Base-by-base conservation (phyloP, 2,888 invertebrate genomes). In the Encarsia formosa region DNA sequence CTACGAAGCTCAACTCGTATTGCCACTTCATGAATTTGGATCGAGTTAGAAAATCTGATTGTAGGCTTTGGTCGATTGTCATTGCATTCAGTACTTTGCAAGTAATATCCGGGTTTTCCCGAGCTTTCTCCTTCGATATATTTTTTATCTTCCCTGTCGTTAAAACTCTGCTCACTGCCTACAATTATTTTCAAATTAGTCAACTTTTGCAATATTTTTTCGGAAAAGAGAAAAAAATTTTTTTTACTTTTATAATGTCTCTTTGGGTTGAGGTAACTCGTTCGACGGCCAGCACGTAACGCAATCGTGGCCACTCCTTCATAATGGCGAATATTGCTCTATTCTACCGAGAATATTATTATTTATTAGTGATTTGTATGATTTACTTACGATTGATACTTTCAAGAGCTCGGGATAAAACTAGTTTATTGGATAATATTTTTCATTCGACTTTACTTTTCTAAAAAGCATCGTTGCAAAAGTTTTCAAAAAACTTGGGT, bases 201-300 rank as follows among this genome's bases (percentile, higher is more conserved):
- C n/a, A n/a, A n/a, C n/a, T n/a, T n/a, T n/a, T n/a, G n/a, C n/a
- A n/a, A n/a, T n/a, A n/a, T n/a, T n/a, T n/a, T n/a, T 43, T 29
- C 13, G 29, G 29, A 34, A 34, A 34, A 34, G 5, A 9, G 35
- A 9, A 6, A 9, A n/a, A 9, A 8, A 6, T 34, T n/a, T 15
- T 18, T 49, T 37, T 49, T 55, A 79, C 75, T 68, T 81, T 81
- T 5, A 82, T 73, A 58, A 86, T 80, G 68, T 78, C 73, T 40
- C 67, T 71, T 31, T 78, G 79, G 48, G 77, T 78, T 4, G 78
- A 75, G n/a, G 78, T 60, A 39, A 76, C 78, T 63, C 81, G 81
- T 65, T 85, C 84, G 0, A 83, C 80, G 0, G 84, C 85, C 31
- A 86, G 69, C 38, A 86, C 78, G 62, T 83, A 86, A 11, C 79